phyloP scores from a whole-genome alignment of 1,140 invertebrate species.

The Pantala flavescens region DNA sequence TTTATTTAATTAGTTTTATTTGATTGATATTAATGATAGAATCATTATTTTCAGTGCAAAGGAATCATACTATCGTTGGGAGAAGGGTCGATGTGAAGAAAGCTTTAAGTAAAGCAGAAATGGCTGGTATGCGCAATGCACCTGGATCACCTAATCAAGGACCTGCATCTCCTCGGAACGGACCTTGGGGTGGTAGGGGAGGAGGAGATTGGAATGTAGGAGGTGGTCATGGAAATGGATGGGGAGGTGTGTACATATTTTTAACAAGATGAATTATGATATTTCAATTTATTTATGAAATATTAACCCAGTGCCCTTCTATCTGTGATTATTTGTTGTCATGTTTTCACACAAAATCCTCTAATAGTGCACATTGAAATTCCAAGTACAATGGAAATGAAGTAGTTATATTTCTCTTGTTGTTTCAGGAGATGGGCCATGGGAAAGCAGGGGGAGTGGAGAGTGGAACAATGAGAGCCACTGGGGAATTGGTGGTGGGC shows the following conservation, averaged over 20 bases:
- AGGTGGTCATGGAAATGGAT: constrained; percentile 25
- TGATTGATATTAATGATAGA: neutral
- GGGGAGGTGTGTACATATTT: constrained; percentile 21
- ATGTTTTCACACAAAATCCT: no score
- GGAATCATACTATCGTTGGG: constrained; percentile 60
- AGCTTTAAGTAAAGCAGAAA: constrained; percentile 56
- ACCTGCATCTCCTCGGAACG: constrained; percentile 31
- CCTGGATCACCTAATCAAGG: constrained; percentile 36
- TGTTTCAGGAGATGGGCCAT: neutral
- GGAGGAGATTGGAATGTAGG: constrained; percentile 23
- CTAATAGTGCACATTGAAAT: no score
- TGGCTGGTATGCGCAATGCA: constrained; percentile 46
- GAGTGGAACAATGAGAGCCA: neutral
- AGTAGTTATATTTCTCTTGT: neutral
- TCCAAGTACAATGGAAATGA: no score
- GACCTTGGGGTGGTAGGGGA: constrained; percentile 24
- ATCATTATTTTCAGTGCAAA: constrained; percentile 43
- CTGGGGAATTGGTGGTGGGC: neutral
- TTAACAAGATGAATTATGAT: no score
- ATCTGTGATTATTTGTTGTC: no score
- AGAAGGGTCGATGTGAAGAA: constrained; percentile 73
- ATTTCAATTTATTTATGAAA: no score
- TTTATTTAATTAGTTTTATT: neutral
- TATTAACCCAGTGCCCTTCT: no score
- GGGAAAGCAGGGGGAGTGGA: neutral